These are phyloP conservation scores for Pardosa pseudoannulata DNA, from an alignment of 2,888 invertebrate species.

Conservation along the genomic window DNA sequence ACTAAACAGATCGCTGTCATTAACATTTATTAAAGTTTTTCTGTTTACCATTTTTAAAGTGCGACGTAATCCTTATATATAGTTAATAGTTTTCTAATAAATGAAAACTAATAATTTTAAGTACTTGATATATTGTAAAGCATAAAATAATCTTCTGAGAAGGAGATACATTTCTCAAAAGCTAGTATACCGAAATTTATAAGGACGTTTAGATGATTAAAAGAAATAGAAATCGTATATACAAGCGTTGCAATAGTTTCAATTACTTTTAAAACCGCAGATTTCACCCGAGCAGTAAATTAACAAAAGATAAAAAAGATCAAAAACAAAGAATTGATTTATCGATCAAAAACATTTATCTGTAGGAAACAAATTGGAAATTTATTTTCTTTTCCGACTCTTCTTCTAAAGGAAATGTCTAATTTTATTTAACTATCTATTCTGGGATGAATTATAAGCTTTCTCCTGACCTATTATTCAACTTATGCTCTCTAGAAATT, in stretches of 20 bases:
- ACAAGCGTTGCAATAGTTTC: no score
- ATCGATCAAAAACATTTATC: neutral
- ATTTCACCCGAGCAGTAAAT: neutral
- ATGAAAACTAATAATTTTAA: no score
- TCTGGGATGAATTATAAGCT: neutral
- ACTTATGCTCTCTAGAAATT: no score
- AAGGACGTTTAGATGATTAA: no score
- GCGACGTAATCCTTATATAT: no score
- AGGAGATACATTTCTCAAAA: no score
- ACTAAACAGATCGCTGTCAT: no score
- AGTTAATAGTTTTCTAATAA: no score
- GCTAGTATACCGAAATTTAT: neutral
- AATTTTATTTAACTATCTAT: neutral
- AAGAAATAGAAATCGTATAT: neutral
- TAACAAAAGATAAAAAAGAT: neutral
- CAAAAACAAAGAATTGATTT: constrained; percentile 1
- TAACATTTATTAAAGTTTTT: no score
- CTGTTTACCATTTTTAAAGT: no score
- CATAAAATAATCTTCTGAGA: no score
- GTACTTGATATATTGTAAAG: no score
- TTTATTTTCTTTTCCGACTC: neutral
- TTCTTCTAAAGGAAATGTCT: neutral
- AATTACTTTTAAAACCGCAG: neutral
- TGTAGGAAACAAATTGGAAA: neutral
- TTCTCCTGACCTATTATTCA: neutral